Evolutionary conservation across 2,113 vertebrate species (phyloP).

Genomic region (Marcusenius ussheri): DNA sequence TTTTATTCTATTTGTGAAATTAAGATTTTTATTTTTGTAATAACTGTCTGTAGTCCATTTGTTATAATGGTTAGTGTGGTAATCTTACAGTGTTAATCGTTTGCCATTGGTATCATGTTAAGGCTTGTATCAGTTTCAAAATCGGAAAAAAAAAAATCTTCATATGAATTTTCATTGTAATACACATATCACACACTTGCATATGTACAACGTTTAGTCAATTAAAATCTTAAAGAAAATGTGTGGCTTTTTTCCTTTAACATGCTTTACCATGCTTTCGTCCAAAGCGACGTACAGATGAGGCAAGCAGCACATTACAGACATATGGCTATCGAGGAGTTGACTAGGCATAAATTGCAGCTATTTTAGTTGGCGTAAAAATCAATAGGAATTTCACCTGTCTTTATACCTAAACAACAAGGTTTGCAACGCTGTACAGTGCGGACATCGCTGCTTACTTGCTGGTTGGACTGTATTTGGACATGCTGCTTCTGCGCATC

Average conservation of each 20-base stretch:
- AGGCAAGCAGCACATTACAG: not conserved
- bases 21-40: not conserved
- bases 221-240: not conserved
- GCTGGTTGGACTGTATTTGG: not conserved
- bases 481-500: not conserved
- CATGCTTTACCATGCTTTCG: not conserved
- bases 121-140: not conserved
- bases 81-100: not conserved
- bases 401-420: not conserved
- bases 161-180: not conserved
- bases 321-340: not conserved
- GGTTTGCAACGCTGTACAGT: not conserved
- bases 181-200: not conserved
- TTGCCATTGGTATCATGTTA: not conserved
- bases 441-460: not conserved
- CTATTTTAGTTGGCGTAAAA: not conserved
- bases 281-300: not conserved
- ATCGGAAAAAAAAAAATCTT: not conserved
- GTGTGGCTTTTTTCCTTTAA: not conserved
- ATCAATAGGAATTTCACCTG: not conserved
- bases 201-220: not conserved
- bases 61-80: not conserved
- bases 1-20: not conserved
- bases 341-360: not conserved
- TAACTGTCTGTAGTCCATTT: not conserved